Evolutionary conservation across 1,140 invertebrate genomes (phyloP).

Genomic region (Pseudomyrmex flavicornis): DNA sequence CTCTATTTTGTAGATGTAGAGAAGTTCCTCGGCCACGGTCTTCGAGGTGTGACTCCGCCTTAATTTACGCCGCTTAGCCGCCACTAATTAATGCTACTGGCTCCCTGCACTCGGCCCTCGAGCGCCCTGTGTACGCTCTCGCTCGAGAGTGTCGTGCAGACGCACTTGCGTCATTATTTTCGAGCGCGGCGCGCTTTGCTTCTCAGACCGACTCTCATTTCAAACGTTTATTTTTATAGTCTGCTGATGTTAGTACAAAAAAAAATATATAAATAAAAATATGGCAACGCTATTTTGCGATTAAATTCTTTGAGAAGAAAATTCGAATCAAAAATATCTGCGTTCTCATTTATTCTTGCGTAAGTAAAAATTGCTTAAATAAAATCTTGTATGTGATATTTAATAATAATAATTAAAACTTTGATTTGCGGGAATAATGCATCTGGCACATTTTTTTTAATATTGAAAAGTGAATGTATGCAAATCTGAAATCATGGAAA

Average conservation of each 20-base stretch:
- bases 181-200: neutral
- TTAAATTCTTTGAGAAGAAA: neutral
- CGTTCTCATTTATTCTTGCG: too few species aligned
- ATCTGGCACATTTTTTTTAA: neutral
- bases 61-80: constrained; percentile 52
- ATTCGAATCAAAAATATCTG: too few species aligned
- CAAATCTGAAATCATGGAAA: neutral
- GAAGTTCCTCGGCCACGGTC: neutral
- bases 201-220: neutral
- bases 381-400: too few species aligned
- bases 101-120: neutral
- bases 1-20: constrained; percentile 12
- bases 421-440: neutral
- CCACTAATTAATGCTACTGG: constrained; percentile 53
- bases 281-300: neutral
- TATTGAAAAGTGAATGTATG: neutral
- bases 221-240: neutral
- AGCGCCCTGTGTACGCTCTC: neutral
- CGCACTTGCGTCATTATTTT: constrained; percentile 36
- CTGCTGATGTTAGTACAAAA: neutral
- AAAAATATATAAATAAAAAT: neutral
- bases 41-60: constrained; percentile 44
- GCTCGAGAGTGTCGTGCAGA: constrained; percentile 9
- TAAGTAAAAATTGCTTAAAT: too few species aligned
- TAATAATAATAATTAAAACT: too few species aligned